These are phyloP conservation scores for Lytechinus pictus DNA, from an alignment of 35 echinoderm and acorn worm genomes.

Conservation along the genomic window DNA sequence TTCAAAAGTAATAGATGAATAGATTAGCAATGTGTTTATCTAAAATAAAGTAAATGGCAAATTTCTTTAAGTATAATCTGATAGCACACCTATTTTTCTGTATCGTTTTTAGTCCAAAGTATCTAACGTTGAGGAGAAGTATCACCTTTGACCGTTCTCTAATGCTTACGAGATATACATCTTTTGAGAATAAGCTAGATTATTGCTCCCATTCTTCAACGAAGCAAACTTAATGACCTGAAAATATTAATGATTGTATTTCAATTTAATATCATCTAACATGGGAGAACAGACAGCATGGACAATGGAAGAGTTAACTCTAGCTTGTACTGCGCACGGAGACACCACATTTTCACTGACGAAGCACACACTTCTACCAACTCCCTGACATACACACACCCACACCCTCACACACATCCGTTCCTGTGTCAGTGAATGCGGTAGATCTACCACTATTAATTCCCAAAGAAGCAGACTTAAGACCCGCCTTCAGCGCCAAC, in stretches of 20 bases:
- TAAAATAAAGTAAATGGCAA: no score
- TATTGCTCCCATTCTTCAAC: neutral
- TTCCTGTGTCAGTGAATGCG: neutral
- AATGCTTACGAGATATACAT: no score
- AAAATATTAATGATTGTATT: neutral
- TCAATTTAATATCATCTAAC: neutral
- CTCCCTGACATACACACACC: neutral
- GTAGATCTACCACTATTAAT: neutral
- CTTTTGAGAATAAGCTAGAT: no score
- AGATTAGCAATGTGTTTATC: no score
- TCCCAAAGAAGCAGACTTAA: neutral
- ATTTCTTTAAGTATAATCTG: no score
- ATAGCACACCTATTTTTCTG: no score
- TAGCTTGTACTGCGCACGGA: neutral
- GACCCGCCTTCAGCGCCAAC: neutral
- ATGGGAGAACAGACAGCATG: neutral
- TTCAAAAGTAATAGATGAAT: no score
- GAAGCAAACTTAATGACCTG: neutral
- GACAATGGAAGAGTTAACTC: neutral
- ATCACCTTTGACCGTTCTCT: no score
- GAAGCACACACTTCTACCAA: neutral
- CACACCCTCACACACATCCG: neutral
- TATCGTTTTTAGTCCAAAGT: no score
- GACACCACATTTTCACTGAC: neutral
- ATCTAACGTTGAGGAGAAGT: no score